phyloP scores from a whole-genome alignment of 2,113 vertebrate species.

The Entomyzon cyanotis region DNA sequence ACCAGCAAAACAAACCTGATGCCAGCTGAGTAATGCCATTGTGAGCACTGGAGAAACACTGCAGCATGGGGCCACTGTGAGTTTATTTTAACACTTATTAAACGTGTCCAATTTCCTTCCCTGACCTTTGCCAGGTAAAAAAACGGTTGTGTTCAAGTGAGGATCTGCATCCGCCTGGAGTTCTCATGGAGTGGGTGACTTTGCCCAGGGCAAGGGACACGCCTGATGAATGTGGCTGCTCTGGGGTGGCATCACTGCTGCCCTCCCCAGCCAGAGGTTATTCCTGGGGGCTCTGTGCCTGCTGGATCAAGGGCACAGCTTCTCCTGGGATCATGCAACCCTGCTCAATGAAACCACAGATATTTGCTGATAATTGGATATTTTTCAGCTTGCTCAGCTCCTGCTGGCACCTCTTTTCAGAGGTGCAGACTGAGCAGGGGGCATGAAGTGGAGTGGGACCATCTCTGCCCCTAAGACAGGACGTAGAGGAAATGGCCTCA shows the following conservation, averaged over 20 bases:
- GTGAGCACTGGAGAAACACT: background rate
- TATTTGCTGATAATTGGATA: fast-evolving
- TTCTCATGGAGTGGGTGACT: fast-evolving
- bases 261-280: background rate
- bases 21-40: background rate
- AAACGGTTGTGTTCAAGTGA: background rate
- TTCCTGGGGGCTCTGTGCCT: background rate
- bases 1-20: background rate
- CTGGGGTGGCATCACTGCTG: background rate
- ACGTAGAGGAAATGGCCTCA: background rate
- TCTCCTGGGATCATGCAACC: too few species aligned
- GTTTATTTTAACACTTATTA: background rate
- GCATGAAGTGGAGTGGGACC: background rate
- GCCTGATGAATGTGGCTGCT: background rate
- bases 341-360: fast-evolving
- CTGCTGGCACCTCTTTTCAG: background rate
- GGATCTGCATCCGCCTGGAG: background rate
- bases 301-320: fast-evolving
- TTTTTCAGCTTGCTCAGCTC: background rate
- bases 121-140: background rate
- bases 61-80: fast-evolving
- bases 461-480: background rate
- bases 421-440: too few species aligned
- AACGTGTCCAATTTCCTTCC: background rate
- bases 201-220: fast-evolving